Evolutionary conservation across 2,113 vertebrate genomes (phyloP).

Genomic region (Nipponia nippon): DNA sequence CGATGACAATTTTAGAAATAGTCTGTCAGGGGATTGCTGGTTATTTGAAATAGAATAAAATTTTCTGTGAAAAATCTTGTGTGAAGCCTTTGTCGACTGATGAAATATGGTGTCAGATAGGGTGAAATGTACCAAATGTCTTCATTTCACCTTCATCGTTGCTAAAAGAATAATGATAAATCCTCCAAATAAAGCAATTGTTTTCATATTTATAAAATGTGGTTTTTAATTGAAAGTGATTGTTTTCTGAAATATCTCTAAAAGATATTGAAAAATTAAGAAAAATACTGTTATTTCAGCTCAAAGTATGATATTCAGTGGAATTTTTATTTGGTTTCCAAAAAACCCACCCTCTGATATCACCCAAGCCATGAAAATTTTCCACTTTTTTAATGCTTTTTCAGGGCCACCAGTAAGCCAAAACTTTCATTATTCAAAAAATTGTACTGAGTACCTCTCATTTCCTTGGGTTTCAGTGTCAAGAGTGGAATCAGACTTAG

Average conservation of each 20-base stretch:
- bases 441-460: neutral
- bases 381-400: neutral
- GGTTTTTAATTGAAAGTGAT: neutral
- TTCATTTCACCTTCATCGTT: neutral
- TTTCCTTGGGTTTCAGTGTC: neutral
- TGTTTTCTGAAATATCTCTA: neutral
- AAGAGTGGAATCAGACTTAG: neutral
- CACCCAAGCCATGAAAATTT: neutral
- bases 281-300: neutral
- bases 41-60: constrained; percentile 6
- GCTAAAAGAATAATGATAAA: neutral
- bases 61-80: neutral
- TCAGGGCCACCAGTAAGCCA: neutral
- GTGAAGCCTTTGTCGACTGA: neutral
- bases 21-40: neutral
- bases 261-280: neutral
- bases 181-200: neutral
- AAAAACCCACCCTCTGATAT: neutral
- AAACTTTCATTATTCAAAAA: neutral
- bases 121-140: neutral
- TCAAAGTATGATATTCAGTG: neutral
- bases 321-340: neutral
- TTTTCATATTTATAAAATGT: neutral
- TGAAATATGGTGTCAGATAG: neutral
- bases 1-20: constrained; percentile 40